These are phyloP conservation scores for Hypothenemus hampei DNA, from an alignment of 1,140 invertebrate species.

Conservation along the genomic window DNA sequence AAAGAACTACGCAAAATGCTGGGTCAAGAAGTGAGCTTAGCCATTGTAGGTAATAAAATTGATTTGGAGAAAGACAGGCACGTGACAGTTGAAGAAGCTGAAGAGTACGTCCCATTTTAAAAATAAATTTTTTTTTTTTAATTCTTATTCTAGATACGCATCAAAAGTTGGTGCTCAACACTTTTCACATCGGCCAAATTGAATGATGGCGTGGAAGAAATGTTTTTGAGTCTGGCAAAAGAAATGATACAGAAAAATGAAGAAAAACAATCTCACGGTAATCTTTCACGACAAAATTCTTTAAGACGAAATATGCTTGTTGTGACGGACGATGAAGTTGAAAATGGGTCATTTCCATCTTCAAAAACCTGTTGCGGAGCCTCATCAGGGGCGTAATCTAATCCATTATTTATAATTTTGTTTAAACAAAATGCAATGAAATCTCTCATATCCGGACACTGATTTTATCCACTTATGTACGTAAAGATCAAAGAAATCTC, in stretches of 20 bases:
- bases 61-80: conserved; percentile 90
- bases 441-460: too few relatives aligned
- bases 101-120: conserved; percentile 66
- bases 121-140: neutral
- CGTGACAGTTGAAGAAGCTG: conserved; percentile 79
- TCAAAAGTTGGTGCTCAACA: conserved; percentile 89
- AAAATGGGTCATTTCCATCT: conserved; percentile 3
- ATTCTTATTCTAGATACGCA: conserved; percentile 65
- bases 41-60: conserved; percentile 96
- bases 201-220: conserved; percentile 88
- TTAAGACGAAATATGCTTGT: conserved; percentile 53
- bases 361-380: conserved; percentile 7
- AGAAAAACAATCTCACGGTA: conserved; percentile 46
- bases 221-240: conserved; percentile 83
- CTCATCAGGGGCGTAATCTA: neutral
- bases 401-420: too few relatives aligned
- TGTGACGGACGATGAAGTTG: conserved; percentile 57
- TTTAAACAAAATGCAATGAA: too few relatives aligned
- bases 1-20: conserved; percentile 96
- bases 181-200: conserved; percentile 93
- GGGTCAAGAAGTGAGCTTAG: conserved; percentile 84
- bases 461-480: too few relatives aligned
- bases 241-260: conserved; percentile 57
- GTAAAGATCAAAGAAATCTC: too few relatives aligned
- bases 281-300: conserved; percentile 50